Percentiles rank a stretch among this genome's conserved stretches.
These are phyloP conservation scores for Australoheros scitulus DNA, from an alignment of 2,113 vertebrate species.

Conservation along the genomic window DNA sequence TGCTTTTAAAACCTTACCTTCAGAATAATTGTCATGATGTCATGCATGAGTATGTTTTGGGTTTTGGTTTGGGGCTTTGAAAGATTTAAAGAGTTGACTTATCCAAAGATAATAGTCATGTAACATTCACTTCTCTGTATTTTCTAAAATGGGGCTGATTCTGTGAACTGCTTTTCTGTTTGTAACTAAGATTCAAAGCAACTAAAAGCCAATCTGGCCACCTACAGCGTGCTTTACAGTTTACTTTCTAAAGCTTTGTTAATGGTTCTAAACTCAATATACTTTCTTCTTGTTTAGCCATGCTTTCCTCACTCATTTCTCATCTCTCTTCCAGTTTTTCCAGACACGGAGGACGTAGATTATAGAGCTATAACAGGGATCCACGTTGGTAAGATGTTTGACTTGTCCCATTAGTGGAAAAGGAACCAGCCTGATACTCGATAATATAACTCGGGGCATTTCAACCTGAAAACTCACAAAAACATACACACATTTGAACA, in stretches of 20 bases:
- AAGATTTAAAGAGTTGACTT: neutral
- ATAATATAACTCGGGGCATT: slow-evolving; percentile 4
- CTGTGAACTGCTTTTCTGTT: neutral
- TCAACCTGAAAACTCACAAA: slow-evolving; percentile 21
- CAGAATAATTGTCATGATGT: slow-evolving; percentile 3
- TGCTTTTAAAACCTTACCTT: slow-evolving; percentile 15
- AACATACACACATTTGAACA: neutral
- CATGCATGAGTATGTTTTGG: slow-evolving; percentile 1
- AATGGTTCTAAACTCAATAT: slow-evolving; percentile 14
- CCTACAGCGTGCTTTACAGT: neutral
- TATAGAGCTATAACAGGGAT: slow-evolving; percentile 70
- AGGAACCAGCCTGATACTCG: neutral
- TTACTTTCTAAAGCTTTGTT: slow-evolving; percentile 28
- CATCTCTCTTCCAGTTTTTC: slow-evolving; percentile 38
- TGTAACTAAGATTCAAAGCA: neutral
- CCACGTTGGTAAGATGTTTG: slow-evolving; percentile 69
- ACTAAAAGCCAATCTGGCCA: neutral
- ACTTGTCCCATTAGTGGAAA: slow-evolving; percentile 26
- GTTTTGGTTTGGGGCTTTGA: slow-evolving; percentile 23
- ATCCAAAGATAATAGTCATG: slow-evolving; percentile 12
- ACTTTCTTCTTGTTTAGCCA: neutral
- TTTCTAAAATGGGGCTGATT: neutral
- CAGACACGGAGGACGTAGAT: slow-evolving; percentile 69
- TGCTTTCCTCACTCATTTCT: slow-evolving; percentile 48
- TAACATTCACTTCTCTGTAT: neutral